phyloP scores from a whole-genome alignment of 2,888 invertebrate genomes.

The Sesia apiformis region DNA sequence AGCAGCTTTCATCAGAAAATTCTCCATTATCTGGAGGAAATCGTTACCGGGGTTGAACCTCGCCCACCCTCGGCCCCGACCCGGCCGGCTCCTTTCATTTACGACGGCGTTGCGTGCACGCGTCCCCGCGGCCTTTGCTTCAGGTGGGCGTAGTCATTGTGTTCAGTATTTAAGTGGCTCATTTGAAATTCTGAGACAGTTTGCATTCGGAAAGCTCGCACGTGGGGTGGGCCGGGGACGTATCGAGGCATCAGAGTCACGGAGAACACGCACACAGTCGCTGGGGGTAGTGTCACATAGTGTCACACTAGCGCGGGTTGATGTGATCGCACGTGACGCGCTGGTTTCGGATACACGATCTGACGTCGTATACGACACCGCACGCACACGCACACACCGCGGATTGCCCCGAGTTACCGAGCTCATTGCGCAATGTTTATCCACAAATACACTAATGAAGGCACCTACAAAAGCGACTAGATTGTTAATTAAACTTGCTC shows the following conservation, averaged over 20 bases:
- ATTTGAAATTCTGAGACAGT: constrained; percentile 73
- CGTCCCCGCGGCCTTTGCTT: constrained; percentile 63
- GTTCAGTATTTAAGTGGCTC: constrained; percentile 71
- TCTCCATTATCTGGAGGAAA: constrained; percentile 71
- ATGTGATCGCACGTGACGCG: constrained; percentile 33
- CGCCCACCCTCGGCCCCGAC: constrained; percentile 54
- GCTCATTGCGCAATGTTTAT: constrained; percentile 58
- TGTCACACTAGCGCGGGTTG: constrained; percentile 25
- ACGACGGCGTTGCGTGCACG: constrained; percentile 66
- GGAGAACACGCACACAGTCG: constrained; percentile 24
- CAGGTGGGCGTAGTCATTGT: constrained; percentile 71
- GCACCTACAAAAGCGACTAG: constrained; percentile 73
- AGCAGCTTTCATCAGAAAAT: constrained; percentile 69
- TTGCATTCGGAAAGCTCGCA: constrained; percentile 64
- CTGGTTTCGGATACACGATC: constrained; percentile 10
- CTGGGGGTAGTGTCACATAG: constrained; percentile 12
- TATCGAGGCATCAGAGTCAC: constrained; percentile 49
- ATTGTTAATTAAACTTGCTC: constrained; percentile 75
- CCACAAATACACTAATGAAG: constrained; percentile 75
- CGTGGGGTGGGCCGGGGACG: constrained; percentile 40
- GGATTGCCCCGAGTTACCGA: constrained; percentile 39
- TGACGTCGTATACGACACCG: constrained; percentile 4
- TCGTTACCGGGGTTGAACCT: constrained; percentile 66
- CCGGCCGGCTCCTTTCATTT: constrained; percentile 57
- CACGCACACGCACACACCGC: constrained; percentile 43